Evolutionary conservation across 2,113 vertebrate species (phyloP).

Genomic region (Forbesichthys papilliferus): DNA sequence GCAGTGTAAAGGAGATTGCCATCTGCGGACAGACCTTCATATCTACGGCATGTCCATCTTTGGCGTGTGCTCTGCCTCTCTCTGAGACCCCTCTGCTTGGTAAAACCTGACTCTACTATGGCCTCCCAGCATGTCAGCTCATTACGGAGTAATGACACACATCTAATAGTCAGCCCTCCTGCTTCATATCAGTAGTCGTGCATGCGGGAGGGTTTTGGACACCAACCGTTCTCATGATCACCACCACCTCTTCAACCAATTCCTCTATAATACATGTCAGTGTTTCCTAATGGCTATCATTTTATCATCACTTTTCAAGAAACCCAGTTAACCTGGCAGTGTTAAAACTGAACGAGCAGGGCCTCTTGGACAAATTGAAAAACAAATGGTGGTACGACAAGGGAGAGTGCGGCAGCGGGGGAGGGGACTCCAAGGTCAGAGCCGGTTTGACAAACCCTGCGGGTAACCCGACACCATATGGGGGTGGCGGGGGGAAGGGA

Average conservation of each 20-base stretch:
- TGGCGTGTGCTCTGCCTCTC: constrained; percentile 53
- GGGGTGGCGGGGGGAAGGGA: constrained; percentile 82
- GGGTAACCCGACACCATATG: constrained; percentile 83
- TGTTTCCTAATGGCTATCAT: constrained; percentile 86
- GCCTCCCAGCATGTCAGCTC: constrained; percentile 59
- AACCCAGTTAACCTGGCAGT: constrained; percentile 99
- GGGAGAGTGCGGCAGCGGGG: constrained; percentile 99
- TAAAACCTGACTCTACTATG: constrained; percentile 68
- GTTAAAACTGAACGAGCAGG: constrained; percentile 99
- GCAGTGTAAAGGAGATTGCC: constrained; percentile 54
- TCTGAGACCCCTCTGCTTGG: constrained; percentile 64
- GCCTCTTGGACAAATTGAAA: constrained; percentile 99
- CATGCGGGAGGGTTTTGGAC: constrained; percentile 42
- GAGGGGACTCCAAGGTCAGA: constrained; percentile 99
- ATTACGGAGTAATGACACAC: constrained; percentile 37
- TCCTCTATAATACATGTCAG: constrained; percentile 61
- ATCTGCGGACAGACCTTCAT: constrained; percentile 41
- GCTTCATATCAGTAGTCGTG: constrained; percentile 54
- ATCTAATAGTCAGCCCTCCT: constrained; percentile 49
- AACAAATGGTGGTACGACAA: constrained; percentile 99
- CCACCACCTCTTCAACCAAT: constrained; percentile 53
- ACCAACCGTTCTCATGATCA: constrained; percentile 65
- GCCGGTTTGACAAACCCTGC: constrained; percentile 92
- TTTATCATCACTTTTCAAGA: constrained; percentile 88
- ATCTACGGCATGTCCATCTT: constrained; percentile 52